Base-by-base conservation (phyloP, 2,888 invertebrate species). In the Chaitophorus viminalis region DNA sequence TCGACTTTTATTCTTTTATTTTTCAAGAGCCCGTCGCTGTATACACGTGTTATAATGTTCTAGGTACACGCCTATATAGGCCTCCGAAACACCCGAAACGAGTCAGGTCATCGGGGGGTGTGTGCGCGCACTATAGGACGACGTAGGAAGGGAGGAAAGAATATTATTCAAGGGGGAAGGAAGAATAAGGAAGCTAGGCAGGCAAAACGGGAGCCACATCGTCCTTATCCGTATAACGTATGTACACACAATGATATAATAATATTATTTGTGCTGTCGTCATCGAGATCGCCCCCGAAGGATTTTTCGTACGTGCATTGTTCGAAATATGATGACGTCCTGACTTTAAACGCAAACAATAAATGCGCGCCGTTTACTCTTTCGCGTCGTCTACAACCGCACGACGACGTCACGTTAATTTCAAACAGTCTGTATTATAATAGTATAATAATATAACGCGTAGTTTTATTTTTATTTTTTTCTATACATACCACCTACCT, bases 1-100 rank as follows among this genome's bases (percentile, higher is more conserved):
- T 68, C 79, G 68, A 81, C 65, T 17, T 79, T 60, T 60, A n/a
- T n/a, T n/a, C 29, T 77, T 77, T 78, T 81, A 54, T 65, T 60
- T n/a, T 36, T 79, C 36, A 81, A 79, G 79, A 79, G 79, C 31
- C 21, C 33, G 54, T 54, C n/a, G 46, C 29, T 76, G n/a, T n/a
- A n/a, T n/a, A 25, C 29, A 29, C 18, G n/a, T n/a, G n/a, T n/a
- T 17, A 54, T 3, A 46, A 46, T 46, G 3, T 39, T 39, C n/a
- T n/a, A n/a, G n/a, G 8, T 39, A 39, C 60, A 25, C 60, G 25
- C 60, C 54, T 54, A 18, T 18, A 54, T 21, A 31, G 21, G n/a
- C 21, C 21, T 31, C 52, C 21, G 52, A 77, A 54, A 46, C 31
- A 52, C 21, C 46, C 39, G 39, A 39, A 31, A 75, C 36, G 46